phyloP scores from a whole-genome alignment of 2,797 vertebrate genomes.

The Fratercula arctica region DNA sequence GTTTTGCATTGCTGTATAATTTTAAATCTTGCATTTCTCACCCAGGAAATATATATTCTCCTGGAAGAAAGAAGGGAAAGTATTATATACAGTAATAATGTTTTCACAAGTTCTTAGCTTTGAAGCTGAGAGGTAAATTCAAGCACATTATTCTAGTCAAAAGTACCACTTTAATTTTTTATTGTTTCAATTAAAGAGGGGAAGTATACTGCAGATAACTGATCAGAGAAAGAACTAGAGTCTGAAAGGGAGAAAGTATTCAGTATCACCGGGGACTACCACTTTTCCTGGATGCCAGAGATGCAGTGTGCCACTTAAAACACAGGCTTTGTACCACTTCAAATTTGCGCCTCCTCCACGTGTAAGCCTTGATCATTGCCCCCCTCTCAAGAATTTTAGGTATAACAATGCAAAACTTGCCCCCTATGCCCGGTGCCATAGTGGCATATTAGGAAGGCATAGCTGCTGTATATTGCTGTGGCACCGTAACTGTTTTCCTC shows the following conservation, averaged over 20 bases:
- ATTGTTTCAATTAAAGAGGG: not conserved
- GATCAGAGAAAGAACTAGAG: not conserved
- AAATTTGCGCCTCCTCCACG: not conserved
- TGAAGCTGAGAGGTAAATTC: conserved; percentile 10
- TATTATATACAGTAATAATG: not conserved
- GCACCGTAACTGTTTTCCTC: not conserved
- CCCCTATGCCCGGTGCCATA: not conserved
- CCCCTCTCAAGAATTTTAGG: not conserved
- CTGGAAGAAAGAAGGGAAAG: not conserved
- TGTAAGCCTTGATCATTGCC: not conserved
- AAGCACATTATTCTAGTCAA: not conserved
- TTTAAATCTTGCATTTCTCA: not conserved
- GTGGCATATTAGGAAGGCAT: not conserved
- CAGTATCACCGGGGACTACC: not conserved
- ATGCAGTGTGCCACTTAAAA: not conserved
- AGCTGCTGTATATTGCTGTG: not conserved
- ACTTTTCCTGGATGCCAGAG: not conserved
- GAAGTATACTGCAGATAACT: not conserved
- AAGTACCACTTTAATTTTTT: not conserved
- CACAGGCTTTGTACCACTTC: not conserved
- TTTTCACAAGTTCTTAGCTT: not conserved
- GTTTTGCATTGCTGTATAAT: not conserved
- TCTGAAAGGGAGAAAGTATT: not conserved
- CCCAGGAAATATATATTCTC: not conserved
- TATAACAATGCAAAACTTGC: not conserved